phyloP scores from a whole-genome alignment of 2,888 invertebrate genomes.

The Amphipoea lucens region DNA sequence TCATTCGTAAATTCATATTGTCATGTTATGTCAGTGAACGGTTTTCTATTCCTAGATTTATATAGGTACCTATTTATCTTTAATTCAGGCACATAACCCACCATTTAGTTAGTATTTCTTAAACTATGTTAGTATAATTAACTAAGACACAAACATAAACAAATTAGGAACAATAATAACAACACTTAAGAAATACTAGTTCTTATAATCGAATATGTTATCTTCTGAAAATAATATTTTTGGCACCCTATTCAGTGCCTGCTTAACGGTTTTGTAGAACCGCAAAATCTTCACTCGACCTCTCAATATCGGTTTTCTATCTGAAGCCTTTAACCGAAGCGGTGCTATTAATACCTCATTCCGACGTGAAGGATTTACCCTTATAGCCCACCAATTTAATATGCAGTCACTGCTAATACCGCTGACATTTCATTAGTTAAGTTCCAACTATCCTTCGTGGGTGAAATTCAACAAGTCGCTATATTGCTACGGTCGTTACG shows the following conservation, averaged over 20 bases:
- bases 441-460: slow-evolving; percentile 50
- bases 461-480: slow-evolving; percentile 72
- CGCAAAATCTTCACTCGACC: slow-evolving; percentile 1
- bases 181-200: too few species aligned
- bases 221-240: too few species aligned
- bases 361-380: slow-evolving; percentile 31
- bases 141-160: too few species aligned
- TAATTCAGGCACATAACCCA: too few species aligned
- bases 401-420: slow-evolving; percentile 43
- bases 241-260: not conserved
- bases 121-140: too few species aligned
- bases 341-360: slow-evolving; percentile 44
- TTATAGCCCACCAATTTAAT: slow-evolving; percentile 45
- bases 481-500: slow-evolving; percentile 58
- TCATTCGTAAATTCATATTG: not conserved
- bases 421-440: slow-evolving; percentile 59
- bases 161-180: too few species aligned
- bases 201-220: too few species aligned
- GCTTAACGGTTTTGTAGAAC: not conserved
- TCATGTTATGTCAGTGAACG: not conserved
- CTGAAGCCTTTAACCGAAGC: slow-evolving; percentile 33
- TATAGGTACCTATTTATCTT: too few species aligned
- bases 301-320: slow-evolving; percentile 42
- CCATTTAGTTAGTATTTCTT: too few species aligned
- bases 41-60: too few species aligned